Base-by-base conservation (phyloP, 2,113 vertebrate genomes). In the Ceyx melanurus region DNA sequence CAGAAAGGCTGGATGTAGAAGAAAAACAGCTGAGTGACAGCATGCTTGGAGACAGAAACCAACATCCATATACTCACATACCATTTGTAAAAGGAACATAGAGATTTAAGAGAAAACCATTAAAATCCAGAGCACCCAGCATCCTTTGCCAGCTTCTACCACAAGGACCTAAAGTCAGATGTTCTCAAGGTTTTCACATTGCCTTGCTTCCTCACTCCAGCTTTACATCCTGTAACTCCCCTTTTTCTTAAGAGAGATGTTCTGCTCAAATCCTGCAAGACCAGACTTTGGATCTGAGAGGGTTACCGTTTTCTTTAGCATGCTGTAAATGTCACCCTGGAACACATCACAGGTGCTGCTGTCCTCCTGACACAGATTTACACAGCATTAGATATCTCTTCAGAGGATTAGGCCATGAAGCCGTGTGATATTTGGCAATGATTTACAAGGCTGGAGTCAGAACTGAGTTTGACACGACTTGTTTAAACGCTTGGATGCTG, bases 331-430 rank as follows among this genome's bases (percentile, higher is more conserved):
- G 80, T 93, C 91, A 90, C 80, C 72, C 81, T 86, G 92, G 93
- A 95, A 75, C 82, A 72, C 76, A 91, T 70, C 79, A 67, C 93
- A 96, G 89, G 92, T 95, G 79, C 76, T 84, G 56, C 1, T 89
- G 90, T 65, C 92, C 94, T 95, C 86, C 93, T 95, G 89, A 95
- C 94, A 93, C 89, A 97, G 94, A 95, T 95, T 93, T 92, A 78
- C 82, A 83, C 87, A 83, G 48, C 82, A 72, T 89, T 89, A 86
- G 89, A 51, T 83, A 58, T 60, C 88, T 86, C 82, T 90, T 92
- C 91, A 72, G 90, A 92, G 86, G 95, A 94, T 96, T 94, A 95
- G 53, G 57, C 58, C 12, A 1, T n/a, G 72, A 89, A 85, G 61
- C 71, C 72, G 25, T 93, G 84, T 81, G 91, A 88, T 91, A 92